phyloP scores from a whole-genome alignment of 2,888 invertebrate genomes.

The Lasioglossum pauxillum region DNA sequence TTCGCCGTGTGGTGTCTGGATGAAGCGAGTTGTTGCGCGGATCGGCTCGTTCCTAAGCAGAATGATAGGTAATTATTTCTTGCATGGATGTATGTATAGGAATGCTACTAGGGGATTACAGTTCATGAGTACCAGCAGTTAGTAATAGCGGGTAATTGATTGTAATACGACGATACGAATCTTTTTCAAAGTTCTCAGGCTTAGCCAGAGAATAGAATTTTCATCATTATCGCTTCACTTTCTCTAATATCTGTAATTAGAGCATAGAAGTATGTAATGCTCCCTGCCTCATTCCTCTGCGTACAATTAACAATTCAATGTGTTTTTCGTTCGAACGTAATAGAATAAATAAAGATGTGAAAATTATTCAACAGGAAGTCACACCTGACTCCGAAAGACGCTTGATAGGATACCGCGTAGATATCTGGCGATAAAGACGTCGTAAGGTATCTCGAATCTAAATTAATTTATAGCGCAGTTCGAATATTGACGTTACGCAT shows the following conservation, averaged over 20 bases:
- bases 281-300: neutral
- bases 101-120: neutral
- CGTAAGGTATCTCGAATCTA: neutral
- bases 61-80: neutral
- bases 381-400: too few species aligned
- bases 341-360: too few species aligned
- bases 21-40: constrained; percentile 2
- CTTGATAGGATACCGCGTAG: too few species aligned
- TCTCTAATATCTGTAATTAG: neutral
- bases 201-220: neutral
- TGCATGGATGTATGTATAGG: neutral
- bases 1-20: neutral
- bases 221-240: neutral
- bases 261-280: neutral
- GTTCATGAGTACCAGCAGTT: neutral
- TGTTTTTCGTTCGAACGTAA: neutral
- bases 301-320: neutral
- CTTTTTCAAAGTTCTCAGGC: neutral
- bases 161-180: neutral
- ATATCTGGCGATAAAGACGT: neutral
- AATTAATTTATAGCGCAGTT: neutral
- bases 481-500: neutral
- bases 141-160: neutral
- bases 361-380: too few species aligned
- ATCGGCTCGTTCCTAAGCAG: neutral